Conservation (phyloP, 1,140 invertebrate species). For the Dendroctonus valens region DNA sequence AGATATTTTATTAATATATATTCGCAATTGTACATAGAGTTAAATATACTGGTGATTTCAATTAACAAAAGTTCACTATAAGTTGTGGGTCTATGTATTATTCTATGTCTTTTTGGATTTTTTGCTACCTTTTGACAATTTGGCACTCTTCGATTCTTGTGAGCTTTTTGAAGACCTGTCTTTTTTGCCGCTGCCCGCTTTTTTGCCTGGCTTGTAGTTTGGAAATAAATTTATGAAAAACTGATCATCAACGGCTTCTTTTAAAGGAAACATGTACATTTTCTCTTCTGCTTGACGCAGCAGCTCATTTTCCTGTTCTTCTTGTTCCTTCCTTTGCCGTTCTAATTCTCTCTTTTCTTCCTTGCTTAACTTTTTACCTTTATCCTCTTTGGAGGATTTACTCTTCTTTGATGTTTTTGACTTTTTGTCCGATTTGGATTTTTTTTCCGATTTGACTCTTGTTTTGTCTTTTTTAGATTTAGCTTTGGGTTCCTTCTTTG, state of each 20-base stretch:
- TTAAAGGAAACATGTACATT: conserved; percentile 40
- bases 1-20: neutral
- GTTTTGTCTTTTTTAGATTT: conserved; percentile 19
- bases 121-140: conserved; percentile 13
- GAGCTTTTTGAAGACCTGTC: too few relatives aligned
- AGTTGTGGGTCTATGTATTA: neutral
- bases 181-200: too few relatives aligned
- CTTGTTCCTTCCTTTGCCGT: conserved; percentile 27
- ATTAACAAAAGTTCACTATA: neutral
- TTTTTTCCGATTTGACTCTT: conserved; percentile 11
- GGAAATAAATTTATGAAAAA: conserved; percentile 40
- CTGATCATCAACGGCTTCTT: conserved; percentile 38
- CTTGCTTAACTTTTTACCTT: conserved; percentile 31
- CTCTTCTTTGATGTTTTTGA: conserved; percentile 7
- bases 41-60: neutral
- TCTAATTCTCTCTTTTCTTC: conserved; percentile 36
- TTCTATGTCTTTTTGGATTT: conserved; percentile 18
- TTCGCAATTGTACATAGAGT: neutral
- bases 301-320: conserved; percentile 25
- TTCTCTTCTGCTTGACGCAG: conserved; percentile 34
- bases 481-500: conserved; percentile 25
- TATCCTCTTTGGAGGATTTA: conserved; percentile 33
- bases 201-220: conserved; percentile 35
- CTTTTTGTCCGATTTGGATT: conserved; percentile 24
- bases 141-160: conserved; percentile 29